Conservation (phyloP, 2,888 invertebrate species). For the Carcina quercana region DNA sequence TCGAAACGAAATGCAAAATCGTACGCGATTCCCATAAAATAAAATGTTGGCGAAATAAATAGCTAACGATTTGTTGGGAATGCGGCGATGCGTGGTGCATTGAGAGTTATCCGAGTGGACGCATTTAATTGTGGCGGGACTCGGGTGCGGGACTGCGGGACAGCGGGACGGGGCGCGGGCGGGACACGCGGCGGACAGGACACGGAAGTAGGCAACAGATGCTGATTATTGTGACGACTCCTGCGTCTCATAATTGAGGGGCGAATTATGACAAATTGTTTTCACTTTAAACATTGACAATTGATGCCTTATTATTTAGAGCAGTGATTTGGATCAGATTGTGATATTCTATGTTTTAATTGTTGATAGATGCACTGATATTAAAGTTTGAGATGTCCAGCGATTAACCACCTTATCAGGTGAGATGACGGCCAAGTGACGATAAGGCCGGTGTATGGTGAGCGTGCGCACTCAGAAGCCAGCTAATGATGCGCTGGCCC, state of each 20-base stretch:
- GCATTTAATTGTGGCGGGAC: slow-evolving; percentile 62
- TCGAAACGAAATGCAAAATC: slow-evolving; percentile 46
- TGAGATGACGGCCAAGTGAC: no score
- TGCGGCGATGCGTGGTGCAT: slow-evolving; percentile 39
- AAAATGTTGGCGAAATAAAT: slow-evolving; percentile 25
- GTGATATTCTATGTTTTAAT: no score
- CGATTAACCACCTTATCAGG: no score
- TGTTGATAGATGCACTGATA: no score
- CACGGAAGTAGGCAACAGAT: slow-evolving; percentile 17
- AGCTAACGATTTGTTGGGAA: slow-evolving; percentile 13
- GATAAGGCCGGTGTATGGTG: no score
- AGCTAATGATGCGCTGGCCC: no score
- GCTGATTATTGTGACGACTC: slow-evolving; percentile 12
- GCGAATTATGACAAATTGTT: slow-evolving; percentile 10
- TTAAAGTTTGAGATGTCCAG: no score
- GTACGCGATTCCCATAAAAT: slow-evolving; percentile 29
- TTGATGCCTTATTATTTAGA: slow-evolving; percentile 7
- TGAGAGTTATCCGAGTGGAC: slow-evolving; percentile 50
- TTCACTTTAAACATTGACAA: slow-evolving; percentile 9
- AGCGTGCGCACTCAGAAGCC: no score
- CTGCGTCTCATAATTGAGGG: slow-evolving; percentile 22
- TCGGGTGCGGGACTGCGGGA: neutral
- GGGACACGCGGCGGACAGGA: slow-evolving; percentile 2
- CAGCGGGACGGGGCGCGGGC: slow-evolving; percentile 1
- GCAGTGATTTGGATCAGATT: slow-evolving; percentile 1